These are phyloP conservation scores for Odocoileus hemionus DNA, from an alignment of 2,113 vertebrate species.

Conservation along the genomic window DNA sequence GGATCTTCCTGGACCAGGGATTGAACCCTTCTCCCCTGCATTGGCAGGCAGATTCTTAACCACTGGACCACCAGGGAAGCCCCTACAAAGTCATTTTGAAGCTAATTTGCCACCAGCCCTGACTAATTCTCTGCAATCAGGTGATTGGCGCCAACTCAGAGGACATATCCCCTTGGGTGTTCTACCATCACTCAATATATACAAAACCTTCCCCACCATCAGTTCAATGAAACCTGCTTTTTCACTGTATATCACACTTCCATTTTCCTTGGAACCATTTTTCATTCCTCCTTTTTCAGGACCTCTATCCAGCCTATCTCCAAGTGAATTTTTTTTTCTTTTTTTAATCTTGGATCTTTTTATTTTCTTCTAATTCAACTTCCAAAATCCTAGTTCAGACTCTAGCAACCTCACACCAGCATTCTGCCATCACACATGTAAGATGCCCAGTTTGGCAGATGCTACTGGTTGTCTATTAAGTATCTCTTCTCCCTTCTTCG, in stretches of 20 bases:
- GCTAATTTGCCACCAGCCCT: background rate
- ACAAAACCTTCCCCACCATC: background rate
- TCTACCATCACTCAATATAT: background rate
- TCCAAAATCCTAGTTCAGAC: background rate
- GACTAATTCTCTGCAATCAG: background rate
- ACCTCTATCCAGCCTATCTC: background rate
- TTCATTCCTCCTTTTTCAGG: background rate
- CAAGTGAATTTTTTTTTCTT: background rate
- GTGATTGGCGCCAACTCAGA: background rate
- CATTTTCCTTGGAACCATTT: background rate
- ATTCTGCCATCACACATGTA: background rate
- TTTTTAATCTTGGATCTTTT: background rate
- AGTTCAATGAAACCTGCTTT: background rate
- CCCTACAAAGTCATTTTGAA: background rate
- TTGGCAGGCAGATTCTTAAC: background rate
- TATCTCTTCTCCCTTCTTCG: background rate
- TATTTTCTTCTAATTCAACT: background rate
- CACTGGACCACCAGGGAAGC: background rate
- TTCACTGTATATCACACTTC: background rate
- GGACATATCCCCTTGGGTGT: rapidly evolving
- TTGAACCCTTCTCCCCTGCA: background rate
- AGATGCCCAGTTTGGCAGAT: background rate
- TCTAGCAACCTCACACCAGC: background rate
- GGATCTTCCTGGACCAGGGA: background rate
- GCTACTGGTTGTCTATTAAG: background rate